Percentiles rank a stretch among this genome's conserved stretches.
phyloP scores from a whole-genome alignment of 2,888 invertebrate genomes.

The Noctua fimbriata region DNA sequence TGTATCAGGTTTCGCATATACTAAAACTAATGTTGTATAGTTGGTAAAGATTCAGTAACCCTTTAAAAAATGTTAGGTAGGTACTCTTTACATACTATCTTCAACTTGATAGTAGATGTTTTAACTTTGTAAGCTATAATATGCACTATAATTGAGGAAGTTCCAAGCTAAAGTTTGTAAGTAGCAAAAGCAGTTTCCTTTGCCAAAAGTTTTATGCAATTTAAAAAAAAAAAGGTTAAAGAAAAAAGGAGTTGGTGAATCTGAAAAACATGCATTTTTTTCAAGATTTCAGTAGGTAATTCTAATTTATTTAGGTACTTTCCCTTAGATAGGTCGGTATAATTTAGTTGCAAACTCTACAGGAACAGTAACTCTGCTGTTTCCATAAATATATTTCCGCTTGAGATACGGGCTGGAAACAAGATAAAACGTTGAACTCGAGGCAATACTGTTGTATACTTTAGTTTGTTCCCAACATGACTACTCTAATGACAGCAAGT shows the following conservation, averaged over 20 bases:
- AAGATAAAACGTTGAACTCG: constrained; percentile 1
- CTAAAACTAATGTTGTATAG: background rate
- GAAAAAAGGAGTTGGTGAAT: background rate
- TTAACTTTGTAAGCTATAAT: constrained; percentile 11
- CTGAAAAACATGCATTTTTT: background rate
- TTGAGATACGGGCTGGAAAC: background rate
- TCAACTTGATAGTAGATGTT: constrained; percentile 19
- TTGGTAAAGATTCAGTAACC: background rate
- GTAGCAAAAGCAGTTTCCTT: constrained; percentile 13
- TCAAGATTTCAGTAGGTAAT: background rate
- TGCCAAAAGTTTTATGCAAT: constrained; percentile 2
- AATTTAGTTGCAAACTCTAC: background rate
- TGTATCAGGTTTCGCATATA: no score
- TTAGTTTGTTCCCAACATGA: background rate
- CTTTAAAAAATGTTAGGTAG: background rate
- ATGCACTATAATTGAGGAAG: constrained; percentile 20
- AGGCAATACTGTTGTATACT: background rate
- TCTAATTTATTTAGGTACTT: background rate
- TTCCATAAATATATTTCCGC: background rate
- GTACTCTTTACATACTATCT: background rate
- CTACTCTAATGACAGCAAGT: no score
- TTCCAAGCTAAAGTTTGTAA: constrained; percentile 15
- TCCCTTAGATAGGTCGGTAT: background rate
- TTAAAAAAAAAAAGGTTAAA: background rate
- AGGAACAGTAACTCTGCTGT: background rate